Base-by-base conservation (phyloP, 1,140 invertebrate species). In the Dreissena rostriformis region DNA sequence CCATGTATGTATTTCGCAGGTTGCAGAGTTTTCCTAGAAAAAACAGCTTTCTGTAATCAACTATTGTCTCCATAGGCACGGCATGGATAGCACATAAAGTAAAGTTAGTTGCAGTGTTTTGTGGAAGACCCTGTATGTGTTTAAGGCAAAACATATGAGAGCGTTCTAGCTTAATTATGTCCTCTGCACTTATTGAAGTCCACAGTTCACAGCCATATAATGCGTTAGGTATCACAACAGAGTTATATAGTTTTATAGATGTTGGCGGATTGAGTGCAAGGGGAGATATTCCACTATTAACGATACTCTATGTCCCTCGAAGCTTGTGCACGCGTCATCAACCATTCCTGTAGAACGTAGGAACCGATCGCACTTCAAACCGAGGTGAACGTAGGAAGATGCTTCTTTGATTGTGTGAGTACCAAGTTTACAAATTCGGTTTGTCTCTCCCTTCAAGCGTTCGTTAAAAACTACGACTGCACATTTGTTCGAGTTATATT, bases 191-290 rank as follows among this genome's bases (percentile, higher is more conserved):
- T 11, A 68, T 24, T 28, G 24, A n/a, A 15, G 17, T n/a, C 17
- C 66, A 68, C 12, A 68, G 66, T 68, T 68, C 66, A 29, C 66
- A 68, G 5, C 17, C 66, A 15, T 26, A 68, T 29, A 68, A 26
- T 28, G 24, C 24, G 6, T 29, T 15, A 5, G 66, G 66, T 17
- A 68, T 22, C 15, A 68, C n/a, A 19, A 68, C 24, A 6, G 66
- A 68, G 29, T 29, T 68, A 11, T 10, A 68, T 8, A 22, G 4
- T 15, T 15, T 29, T 28, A 68, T 22, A 68, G 66, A 68, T 28
- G 24, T 28, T 24, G 29, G 12, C 24, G 66, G 66, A 11, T 19
- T 68, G 24, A 22, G 24, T 17, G 24, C 7, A 7, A 68, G 24
- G 17, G 66, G 66, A 2, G 17, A 17, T 17, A 68, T 68, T 22